Evolutionary conservation across 2,797 vertebrate genomes (phyloP), one percentile per base, ranked within the genome.

Genomic region (Pseudochirops cupreus): DNA sequence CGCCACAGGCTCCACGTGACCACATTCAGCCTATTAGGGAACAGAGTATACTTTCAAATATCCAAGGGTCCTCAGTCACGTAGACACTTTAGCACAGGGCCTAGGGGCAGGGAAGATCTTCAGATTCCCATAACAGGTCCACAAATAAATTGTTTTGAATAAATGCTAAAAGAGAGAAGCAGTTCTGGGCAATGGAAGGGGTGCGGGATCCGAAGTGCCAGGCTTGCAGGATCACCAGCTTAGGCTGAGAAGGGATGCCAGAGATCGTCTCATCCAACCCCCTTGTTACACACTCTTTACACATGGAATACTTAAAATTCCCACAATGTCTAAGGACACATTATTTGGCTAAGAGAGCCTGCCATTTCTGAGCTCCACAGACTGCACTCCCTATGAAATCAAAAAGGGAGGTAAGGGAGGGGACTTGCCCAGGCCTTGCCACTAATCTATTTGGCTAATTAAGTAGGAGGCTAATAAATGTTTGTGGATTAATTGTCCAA

Each of bases 291-390:
- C 24, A 21, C 39, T 82, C 39, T 26, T 24, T 11, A n/a, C 33
- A 10, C 12, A 2, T 3, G 58, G 92, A 95, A 95, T 87, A 95
- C 94, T 53, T 57, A n/a, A 94, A 93, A 46, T 67, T 62, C 53
- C n/a, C 46, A 46, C 10, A 1, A 46, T 5, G 67, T 24, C 14
- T 0, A 94, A 91, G 91, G 59, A 54, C 55, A 3, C 24, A 10
- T 24, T 89, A 94, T 31, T 87, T 53, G 90, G 55, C 28, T 93
- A 93, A 94, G 92, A 93, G 14, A 24, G 91, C 1, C 4, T 50
- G 89, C 92, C 94, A 67, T 95, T 95, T 95, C 26, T 97, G 92
- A 94, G 93, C 94, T 55, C 1, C 74, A 92, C 94, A 91, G 92
- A 93, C 31, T 39, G 18, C 31, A 59, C 13, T 21, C n/a, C 62